Conservation (phyloP, 30 jellyfish, hydroid and myxozoan species). For the Haliclystus octoradiatus region DNA sequence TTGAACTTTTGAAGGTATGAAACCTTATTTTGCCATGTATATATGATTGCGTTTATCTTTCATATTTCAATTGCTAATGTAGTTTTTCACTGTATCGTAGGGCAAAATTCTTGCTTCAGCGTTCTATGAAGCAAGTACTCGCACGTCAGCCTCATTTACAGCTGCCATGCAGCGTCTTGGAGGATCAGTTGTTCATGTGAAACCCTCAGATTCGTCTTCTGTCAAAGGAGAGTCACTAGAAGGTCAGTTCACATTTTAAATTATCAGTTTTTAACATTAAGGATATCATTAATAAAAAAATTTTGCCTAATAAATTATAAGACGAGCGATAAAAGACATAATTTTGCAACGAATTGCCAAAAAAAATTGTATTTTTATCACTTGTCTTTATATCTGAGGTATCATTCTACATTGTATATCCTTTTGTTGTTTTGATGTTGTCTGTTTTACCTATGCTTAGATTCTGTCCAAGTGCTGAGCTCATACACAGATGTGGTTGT, state of each 20-base stretch:
- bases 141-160: conserved; percentile 85
- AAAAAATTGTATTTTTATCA: neutral
- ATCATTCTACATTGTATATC: neutral
- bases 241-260: conserved; percentile 25
- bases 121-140: conserved; percentile 92
- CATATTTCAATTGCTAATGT: neutral
- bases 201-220: conserved; percentile 82
- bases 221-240: conserved; percentile 92
- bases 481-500: conserved; percentile 84
- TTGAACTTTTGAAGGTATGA: conserved; percentile 59
- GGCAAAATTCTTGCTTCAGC: conserved; percentile 82
- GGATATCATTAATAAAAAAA: too few species aligned
- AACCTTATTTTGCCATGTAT: neutral
- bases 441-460: conserved; percentile 10
- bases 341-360: too few species aligned
- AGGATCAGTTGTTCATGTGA: conserved; percentile 74
- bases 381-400: neutral
- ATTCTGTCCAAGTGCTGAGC: conserved; percentile 83
- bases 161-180: conserved; percentile 97
- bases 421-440: neutral
- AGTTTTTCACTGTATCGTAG: conserved; percentile 12
- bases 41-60: neutral
- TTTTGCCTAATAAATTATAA: too few species aligned
- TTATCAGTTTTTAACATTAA: too few species aligned
- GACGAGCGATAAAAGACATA: too few species aligned